Conservation (phyloP, 2,888 invertebrate genomes). For the Ligdia adustata region DNA sequence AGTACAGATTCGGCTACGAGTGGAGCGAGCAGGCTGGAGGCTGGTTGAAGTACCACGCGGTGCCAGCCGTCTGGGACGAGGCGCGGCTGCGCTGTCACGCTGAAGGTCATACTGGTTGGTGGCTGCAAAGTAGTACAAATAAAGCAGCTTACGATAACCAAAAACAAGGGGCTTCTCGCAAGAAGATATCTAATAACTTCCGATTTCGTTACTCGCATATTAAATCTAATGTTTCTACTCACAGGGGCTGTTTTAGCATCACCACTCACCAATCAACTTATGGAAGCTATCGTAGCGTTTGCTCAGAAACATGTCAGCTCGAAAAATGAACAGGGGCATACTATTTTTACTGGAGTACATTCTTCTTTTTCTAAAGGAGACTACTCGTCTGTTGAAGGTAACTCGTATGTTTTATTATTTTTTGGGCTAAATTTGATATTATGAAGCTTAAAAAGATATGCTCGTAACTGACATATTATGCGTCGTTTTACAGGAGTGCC, state of each 20-base stretch:
- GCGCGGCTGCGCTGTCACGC: constrained; percentile 54
- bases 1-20: constrained; percentile 46
- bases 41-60: constrained; percentile 30
- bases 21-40: constrained; percentile 36
- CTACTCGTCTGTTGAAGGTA: constrained; percentile 48
- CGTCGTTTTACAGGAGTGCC: constrained; percentile 18
- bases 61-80: constrained; percentile 38
- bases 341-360: constrained; percentile 46
- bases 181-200: background rate
- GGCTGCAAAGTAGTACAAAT: too few relatives aligned
- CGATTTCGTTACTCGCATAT: too few relatives aligned
- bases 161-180: background rate
- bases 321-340: too few relatives aligned
- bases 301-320: constrained; percentile 6
- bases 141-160: too few relatives aligned
- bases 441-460: too few relatives aligned
- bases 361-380: constrained; percentile 47
- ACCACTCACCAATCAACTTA: constrained; percentile 34
- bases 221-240: background rate
- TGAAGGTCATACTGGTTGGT: constrained; percentile 51
- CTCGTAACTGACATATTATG: too few relatives aligned
- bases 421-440: too few relatives aligned
- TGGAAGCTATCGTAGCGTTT: constrained; percentile 28
- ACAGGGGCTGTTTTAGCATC: constrained; percentile 47
- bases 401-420: too few relatives aligned